phyloP scores from a whole-genome alignment of 2,113 vertebrate genomes.

The Turnix velox region DNA sequence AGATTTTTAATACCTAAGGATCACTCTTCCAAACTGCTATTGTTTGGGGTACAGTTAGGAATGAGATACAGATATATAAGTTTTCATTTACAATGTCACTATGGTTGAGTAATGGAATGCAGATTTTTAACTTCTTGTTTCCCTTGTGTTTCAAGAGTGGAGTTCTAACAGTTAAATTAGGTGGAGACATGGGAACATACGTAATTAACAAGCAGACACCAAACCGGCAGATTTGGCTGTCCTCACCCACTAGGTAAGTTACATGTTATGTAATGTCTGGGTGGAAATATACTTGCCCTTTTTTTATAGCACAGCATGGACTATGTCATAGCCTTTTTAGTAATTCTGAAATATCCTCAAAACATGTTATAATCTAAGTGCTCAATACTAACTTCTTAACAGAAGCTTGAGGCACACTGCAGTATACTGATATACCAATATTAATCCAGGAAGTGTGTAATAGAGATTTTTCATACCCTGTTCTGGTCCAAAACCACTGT shows the following conservation, averaged over 20 bases:
- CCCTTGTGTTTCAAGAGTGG: conserved; percentile 77
- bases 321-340: not conserved
- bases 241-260: conserved; percentile 89
- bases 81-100: not conserved
- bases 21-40: not conserved
- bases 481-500: not conserved
- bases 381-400: not conserved
- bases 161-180: conserved; percentile 88
- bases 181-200: conserved; percentile 86
- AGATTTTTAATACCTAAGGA: not conserved
- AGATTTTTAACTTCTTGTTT: not conserved
- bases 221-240: conserved; percentile 95
- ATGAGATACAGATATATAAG: not conserved
- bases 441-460: not conserved
- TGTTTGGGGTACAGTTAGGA: not conserved
- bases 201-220: conserved; percentile 98
- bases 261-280: not conserved
- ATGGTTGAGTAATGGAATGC: not conserved
- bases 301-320: accelerated
- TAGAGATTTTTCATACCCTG: not conserved
- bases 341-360: not conserved
- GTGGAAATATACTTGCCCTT: not conserved
- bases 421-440: not conserved
- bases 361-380: not conserved
- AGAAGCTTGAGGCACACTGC: not conserved